Base-by-base conservation (phyloP, 2,888 invertebrate species). In the Habrosyne pyritoides region DNA sequence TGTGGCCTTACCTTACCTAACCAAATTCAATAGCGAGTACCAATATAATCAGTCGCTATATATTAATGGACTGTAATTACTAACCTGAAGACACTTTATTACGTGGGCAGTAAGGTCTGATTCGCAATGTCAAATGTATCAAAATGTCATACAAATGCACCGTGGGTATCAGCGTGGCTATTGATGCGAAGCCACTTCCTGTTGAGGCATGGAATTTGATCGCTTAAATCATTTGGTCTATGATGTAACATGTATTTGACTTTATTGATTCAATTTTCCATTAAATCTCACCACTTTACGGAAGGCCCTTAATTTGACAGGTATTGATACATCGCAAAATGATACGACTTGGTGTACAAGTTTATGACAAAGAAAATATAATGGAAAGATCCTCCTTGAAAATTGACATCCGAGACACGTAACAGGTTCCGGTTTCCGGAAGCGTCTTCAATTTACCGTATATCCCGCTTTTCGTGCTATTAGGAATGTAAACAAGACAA, bases 21-120 rank as follows among this genome's bases (percentile, higher is more conserved):
- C 50, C 50, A 28, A 10, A 28, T 28, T 21, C 28, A 28, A 50
- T 21, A 50, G 14, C 18, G 10, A 18, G 22, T 50, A 21, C 21
- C 50, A 28, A 6, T 50, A 50, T 28, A 50, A 50, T 50, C 28
- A 50, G 28, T 28, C 50, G 30, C 50, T 18, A 50, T 22, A 28
- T 21, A 28, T 28, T 50, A 21, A 50, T 28, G 50, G 24, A 2
- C 28, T 28, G 50, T 50, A 50, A 50, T 50, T 50, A 28, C 24
- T 50, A 50, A 28, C 36, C 14, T 64, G 63, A 54, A 52, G 55
- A 60, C 55, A 56, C 54, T 53, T 24, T 57, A 64, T 66, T 55
- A 53, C 56, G 73, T 71, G 52, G 75, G 67, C n/a, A 30, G 60
- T 63, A 67, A 67, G 67, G 67, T 67, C 59, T 69, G 53, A 47